Conservation (phyloP, 2,888 invertebrate species). For the Epirrhoe alternata region DNA sequence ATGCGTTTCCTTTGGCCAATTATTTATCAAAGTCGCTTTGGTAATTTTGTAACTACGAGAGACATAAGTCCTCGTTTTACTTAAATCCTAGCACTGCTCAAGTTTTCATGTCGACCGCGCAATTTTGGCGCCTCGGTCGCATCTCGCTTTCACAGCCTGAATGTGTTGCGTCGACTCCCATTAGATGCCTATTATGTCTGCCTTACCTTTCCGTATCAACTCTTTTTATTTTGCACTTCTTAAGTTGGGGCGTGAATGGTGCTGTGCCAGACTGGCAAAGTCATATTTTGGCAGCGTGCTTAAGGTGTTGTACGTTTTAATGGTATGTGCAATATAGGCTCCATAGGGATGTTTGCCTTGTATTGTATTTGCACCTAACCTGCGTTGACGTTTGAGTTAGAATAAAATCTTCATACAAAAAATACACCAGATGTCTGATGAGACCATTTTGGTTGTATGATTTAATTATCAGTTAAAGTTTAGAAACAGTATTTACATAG, state of each 20-base stretch:
- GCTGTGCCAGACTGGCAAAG: constrained; percentile 40
- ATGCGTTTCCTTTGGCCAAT: too few species aligned
- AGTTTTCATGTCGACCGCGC: constrained; percentile 41
- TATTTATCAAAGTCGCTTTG: background rate
- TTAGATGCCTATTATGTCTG: constrained; percentile 80
- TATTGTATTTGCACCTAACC: background rate
- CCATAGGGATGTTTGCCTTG: background rate
- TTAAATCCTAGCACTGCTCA: constrained; percentile 15
- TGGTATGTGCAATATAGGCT: background rate
- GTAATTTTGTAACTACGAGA: background rate
- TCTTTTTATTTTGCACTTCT: constrained; percentile 46
- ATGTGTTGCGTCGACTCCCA: constrained; percentile 69
- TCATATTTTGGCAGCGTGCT: constrained; percentile 45
- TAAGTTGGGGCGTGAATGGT: constrained; percentile 44
- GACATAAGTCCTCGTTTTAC: background rate
- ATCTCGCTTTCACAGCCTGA: constrained; percentile 62
- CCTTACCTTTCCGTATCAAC: constrained; percentile 43
- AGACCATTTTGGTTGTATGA: background rate
- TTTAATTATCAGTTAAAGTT: background rate
- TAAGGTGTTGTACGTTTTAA: constrained; percentile 25
- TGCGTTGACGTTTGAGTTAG: background rate
- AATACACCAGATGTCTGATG: background rate
- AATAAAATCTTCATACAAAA: background rate
- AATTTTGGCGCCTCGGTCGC: constrained; percentile 54
- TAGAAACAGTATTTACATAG: background rate